Evolutionary conservation across 2,888 invertebrate genomes (phyloP).

Genomic region (Eupithecia centaureata): DNA sequence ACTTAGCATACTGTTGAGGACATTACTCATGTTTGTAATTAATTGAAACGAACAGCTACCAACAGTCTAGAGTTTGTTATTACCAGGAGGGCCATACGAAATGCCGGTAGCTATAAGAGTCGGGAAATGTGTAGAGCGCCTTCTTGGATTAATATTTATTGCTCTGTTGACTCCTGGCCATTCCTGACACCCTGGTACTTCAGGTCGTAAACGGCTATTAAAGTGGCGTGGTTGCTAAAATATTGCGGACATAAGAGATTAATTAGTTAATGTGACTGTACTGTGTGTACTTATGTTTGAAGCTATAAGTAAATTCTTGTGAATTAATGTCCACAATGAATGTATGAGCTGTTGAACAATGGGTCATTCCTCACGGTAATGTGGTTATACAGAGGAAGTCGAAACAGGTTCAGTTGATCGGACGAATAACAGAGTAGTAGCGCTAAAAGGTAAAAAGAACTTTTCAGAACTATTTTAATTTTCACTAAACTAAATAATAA

Average conservation of each 20-base stretch:
- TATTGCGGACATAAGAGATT: slow-evolving; percentile 21
- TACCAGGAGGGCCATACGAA: background rate
- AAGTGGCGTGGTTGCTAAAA: slow-evolving; percentile 26
- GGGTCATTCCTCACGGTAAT: background rate
- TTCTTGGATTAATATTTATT: slow-evolving; percentile 42
- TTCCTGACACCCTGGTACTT: slow-evolving; percentile 40
- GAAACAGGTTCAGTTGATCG: background rate
- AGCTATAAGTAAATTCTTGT: background rate
- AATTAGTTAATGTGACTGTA: too few relatives aligned
- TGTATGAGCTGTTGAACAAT: background rate
- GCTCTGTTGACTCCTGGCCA: slow-evolving; percentile 31
- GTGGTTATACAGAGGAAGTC: background rate
- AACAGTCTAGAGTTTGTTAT: background rate
- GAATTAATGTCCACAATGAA: slow-evolving; percentile 3
- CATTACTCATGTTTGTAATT: background rate
- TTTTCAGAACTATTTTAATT: background rate
- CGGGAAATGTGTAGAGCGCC: background rate
- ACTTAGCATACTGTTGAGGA: background rate
- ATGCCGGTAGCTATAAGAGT: background rate
- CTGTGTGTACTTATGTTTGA: background rate
- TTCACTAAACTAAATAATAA: too few relatives aligned
- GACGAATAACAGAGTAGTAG: background rate
- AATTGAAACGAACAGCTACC: background rate
- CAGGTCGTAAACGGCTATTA: slow-evolving; percentile 12
- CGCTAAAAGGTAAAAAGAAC: background rate